A percentile compares a stretch with the other conserved stretches of the same genome.
phyloP scores from a whole-genome alignment of 1,140 invertebrate genomes.

The Brachionus asplanchnoidis region DNA sequence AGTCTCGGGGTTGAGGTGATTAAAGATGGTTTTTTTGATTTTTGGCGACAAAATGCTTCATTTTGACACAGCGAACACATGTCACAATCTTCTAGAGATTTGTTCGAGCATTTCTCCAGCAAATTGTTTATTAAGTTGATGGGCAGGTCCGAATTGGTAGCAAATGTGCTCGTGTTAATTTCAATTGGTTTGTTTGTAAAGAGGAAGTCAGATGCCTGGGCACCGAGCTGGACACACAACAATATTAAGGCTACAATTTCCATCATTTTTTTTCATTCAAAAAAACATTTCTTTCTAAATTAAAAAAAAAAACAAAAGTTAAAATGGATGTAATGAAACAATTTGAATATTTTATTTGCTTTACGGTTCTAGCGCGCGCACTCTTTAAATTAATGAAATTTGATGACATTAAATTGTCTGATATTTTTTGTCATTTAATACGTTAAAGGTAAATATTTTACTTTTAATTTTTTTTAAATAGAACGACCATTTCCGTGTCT shows the following conservation, averaged over 20 bases:
- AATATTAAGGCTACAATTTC: neutral
- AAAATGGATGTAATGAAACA: conserved; percentile 7
- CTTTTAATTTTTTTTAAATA: neutral
- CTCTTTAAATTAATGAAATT: neutral
- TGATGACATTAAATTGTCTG: conserved; percentile 13
- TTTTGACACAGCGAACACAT: conserved; percentile 29
- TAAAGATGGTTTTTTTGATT: conserved; percentile 9
- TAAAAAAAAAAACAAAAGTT: neutral
- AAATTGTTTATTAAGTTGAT: neutral
- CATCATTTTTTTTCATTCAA: neutral
- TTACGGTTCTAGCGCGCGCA: neutral
- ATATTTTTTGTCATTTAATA: neutral
- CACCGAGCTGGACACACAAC: neutral
- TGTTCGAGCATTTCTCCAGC: neutral
- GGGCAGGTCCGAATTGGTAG: neutral
- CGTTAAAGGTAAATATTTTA: conserved; percentile 2
- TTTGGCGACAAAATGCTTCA: conserved; percentile 19
- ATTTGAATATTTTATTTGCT: neutral
- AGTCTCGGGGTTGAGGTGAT: neutral
- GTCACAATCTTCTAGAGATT: neutral
- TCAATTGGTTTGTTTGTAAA: neutral
- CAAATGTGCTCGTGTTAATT: neutral
- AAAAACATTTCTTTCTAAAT: conserved; percentile 28
- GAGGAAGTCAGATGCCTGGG: neutral
- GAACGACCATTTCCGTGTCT: conserved; percentile 20